Percentiles rank a stretch among this genome's conserved stretches.
Evolutionary conservation across 2,888 invertebrate genomes (phyloP).

Genomic region (Oligia strigilis): DNA sequence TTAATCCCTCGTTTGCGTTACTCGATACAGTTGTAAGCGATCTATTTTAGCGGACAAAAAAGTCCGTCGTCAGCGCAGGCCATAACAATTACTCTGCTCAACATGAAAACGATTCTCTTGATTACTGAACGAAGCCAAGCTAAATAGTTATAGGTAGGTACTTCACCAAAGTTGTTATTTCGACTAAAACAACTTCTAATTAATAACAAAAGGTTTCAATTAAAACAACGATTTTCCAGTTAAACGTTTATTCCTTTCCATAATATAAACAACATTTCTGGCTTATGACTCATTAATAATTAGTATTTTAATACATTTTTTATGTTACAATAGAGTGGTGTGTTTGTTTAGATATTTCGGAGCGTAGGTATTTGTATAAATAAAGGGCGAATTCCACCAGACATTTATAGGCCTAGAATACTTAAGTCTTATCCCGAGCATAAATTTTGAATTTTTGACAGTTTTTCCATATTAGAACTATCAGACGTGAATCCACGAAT

Average conservation of each 20-base stretch:
- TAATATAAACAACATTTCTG: constrained; percentile 64
- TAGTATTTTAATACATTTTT: constrained; percentile 48
- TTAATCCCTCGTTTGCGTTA: no score
- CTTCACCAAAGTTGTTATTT: not conserved
- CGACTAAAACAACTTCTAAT: constrained; percentile 9
- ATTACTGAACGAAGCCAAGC: not conserved
- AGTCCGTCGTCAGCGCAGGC: no score
- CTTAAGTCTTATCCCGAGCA: no score
- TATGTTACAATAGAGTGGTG: constrained; percentile 53
- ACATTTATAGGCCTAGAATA: no score
- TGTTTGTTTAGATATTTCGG: constrained; percentile 10
- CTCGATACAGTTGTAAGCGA: no score
- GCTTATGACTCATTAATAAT: constrained; percentile 55
- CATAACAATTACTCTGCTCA: not conserved
- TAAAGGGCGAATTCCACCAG: no score
- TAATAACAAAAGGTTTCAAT: constrained; percentile 10
- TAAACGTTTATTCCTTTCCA: constrained; percentile 66
- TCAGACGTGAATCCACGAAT: no score
- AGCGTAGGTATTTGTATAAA: no score
- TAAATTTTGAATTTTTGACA: no score
- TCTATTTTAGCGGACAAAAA: no score
- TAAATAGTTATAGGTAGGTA: not conserved
- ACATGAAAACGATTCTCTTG: not conserved
- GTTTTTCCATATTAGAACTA: no score
- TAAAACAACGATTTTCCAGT: constrained; percentile 49